phyloP scores from a whole-genome alignment of 1,140 invertebrate species.

The Orius insidiosus region DNA sequence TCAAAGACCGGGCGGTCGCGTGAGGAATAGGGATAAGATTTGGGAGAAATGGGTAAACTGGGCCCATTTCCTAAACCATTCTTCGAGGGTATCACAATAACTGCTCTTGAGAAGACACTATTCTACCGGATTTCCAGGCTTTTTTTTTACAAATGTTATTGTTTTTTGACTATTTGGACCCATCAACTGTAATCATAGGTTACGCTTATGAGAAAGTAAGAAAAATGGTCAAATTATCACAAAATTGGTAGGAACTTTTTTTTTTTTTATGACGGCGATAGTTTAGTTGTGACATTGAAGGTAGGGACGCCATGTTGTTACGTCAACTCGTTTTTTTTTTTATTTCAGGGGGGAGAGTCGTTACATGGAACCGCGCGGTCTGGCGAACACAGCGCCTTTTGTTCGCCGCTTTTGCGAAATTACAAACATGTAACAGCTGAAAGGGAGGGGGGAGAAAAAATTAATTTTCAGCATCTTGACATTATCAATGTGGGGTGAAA shows the following conservation, averaged over 20 bases:
- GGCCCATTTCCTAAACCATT: too few species aligned
- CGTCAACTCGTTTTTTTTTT: slow-evolving; percentile 1
- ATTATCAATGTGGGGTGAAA: neutral
- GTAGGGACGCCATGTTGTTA: slow-evolving; percentile 3
- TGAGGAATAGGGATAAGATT: too few species aligned
- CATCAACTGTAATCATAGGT: neutral
- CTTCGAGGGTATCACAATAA: too few species aligned
- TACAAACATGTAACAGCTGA: neutral
- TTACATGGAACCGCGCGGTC: slow-evolving; percentile 6
- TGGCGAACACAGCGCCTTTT: neutral
- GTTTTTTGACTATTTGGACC: too few species aligned
- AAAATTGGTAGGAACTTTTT: neutral
- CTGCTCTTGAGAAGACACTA: too few species aligned
- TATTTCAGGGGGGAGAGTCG: neutral
- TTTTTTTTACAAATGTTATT: too few species aligned
- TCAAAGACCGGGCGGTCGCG: too few species aligned
- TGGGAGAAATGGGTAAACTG: too few species aligned
- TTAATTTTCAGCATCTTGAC: neutral
- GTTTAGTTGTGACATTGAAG: neutral
- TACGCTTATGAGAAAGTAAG: neutral
- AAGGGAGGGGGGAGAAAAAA: too few species aligned
- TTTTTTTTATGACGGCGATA: neutral
- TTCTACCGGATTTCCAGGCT: too few species aligned
- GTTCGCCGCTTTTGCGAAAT: neutral
- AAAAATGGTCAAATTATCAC: neutral